These are phyloP conservation scores for Camptogramma bilineatum DNA, from an alignment of 2,888 invertebrate genomes.

Conservation along the genomic window DNA sequence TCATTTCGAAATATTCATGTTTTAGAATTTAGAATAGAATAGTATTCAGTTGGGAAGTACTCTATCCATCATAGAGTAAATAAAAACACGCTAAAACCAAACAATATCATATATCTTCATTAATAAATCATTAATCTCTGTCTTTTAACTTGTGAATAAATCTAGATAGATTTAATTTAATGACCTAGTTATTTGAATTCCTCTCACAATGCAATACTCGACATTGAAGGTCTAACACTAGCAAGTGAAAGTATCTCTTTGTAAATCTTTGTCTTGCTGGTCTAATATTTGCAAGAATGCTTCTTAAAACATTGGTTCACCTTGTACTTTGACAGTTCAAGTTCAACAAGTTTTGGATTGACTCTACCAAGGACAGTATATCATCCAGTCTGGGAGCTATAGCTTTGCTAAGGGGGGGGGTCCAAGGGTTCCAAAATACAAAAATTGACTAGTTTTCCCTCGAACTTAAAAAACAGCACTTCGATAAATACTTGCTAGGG, in stretches of 20 bases:
- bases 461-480: no score
- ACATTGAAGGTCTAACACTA: neutral
- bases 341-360: neutral
- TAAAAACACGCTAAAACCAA: neutral
- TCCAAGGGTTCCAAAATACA: no score
- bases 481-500: no score
- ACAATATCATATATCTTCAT: no score
- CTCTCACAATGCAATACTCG: neutral
- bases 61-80: no score
- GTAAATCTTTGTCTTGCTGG: neutral
- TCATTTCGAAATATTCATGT: no score
- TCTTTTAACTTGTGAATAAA: neutral
- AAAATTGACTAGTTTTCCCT: no score
- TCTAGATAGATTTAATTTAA: neutral
- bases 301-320: neutral
- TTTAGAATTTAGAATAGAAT: no score
- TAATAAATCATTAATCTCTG: no score
- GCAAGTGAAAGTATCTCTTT: neutral
- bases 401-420: no score
- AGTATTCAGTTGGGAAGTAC: no score
- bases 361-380: neutral
- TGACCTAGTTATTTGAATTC: conserved; percentile 1
- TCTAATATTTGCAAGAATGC: neutral
- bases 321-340: neutral
- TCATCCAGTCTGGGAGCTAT: no score